Percentiles rank a stretch among this genome's conserved stretches.
Evolutionary conservation across 2,113 vertebrate genomes (phyloP).

Genomic region (Mystacornis crossleyi): DNA sequence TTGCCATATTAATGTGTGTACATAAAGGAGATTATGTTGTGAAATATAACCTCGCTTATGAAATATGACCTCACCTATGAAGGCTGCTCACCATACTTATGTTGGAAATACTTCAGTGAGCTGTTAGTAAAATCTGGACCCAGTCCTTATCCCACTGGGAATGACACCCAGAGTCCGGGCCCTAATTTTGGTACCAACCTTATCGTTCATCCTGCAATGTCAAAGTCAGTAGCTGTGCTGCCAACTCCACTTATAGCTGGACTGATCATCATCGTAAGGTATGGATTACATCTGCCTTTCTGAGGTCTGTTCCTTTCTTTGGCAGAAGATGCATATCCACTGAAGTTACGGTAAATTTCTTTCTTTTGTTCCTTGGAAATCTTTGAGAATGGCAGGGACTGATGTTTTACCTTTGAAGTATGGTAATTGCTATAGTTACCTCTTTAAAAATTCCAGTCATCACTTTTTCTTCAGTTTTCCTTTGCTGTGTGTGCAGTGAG

Average conservation of each 20-base stretch:
- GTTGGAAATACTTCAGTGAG: neutral
- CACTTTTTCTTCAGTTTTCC: neutral
- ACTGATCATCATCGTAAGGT: neutral
- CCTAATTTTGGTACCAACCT: neutral
- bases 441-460: conserved; percentile 15
- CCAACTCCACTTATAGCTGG: neutral
- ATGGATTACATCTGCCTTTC: neutral
- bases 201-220: rapidly evolving
- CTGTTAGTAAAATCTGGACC: neutral
- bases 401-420: conserved; percentile 35
- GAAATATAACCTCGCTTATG: neutral
- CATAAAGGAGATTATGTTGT: neutral
- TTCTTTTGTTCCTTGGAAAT: neutral
- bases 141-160: neutral
- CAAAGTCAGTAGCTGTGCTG: neutral
- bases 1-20: conserved; percentile 8
- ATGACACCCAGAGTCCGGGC: rapidly evolving
- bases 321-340: neutral
- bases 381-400: neutral
- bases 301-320: conserved; percentile 24
- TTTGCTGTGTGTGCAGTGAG: conserved; percentile 33
- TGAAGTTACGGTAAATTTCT: neutral
- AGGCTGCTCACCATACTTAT: neutral
- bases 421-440: conserved; percentile 12
- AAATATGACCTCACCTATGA: conserved; percentile 14